A percentile compares a stretch with the other conserved stretches of the same genome.
Evolutionary conservation across 2,888 invertebrate species (phyloP).

Genomic region (Cephus nigrinus): DNA sequence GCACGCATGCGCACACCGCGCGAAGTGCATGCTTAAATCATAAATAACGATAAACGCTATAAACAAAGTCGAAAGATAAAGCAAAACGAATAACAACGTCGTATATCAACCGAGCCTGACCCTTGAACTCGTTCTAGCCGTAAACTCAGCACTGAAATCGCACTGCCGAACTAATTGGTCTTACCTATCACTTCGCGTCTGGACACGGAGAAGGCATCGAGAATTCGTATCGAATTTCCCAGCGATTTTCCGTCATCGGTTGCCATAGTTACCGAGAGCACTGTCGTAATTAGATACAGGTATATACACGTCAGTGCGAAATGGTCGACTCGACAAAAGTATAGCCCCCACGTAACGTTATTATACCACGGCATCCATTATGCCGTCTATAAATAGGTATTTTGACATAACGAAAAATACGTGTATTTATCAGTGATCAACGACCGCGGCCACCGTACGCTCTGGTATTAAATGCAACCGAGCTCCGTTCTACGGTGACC

Average conservation of each 20-base stretch:
- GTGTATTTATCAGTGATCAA: conserved; percentile 37
- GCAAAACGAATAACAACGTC: conserved; percentile 27
- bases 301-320: background rate
- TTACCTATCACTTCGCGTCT: conserved; percentile 30
- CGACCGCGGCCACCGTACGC: conserved; percentile 19
- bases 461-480: conserved; percentile 12
- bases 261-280: background rate
- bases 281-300: background rate
- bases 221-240: background rate
- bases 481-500: conserved; percentile 43
- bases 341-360: background rate
- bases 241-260: background rate
- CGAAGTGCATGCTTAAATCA: conserved; percentile 18
- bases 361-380: no score
- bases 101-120: conserved; percentile 26
- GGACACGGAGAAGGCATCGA: background rate
- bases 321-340: background rate
- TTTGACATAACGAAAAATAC: conserved; percentile 12
- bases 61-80: conserved; percentile 39
- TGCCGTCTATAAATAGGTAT: conserved; percentile 12
- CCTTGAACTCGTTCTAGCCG: conserved; percentile 13
- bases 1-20: background rate
- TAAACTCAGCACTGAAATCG: conserved; percentile 17
- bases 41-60: conserved; percentile 38
- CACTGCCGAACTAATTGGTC: conserved; percentile 32